These are phyloP conservation scores for Nyctibius grandis DNA, from an alignment of 2,797 vertebrate genomes.

Conservation along the genomic window DNA sequence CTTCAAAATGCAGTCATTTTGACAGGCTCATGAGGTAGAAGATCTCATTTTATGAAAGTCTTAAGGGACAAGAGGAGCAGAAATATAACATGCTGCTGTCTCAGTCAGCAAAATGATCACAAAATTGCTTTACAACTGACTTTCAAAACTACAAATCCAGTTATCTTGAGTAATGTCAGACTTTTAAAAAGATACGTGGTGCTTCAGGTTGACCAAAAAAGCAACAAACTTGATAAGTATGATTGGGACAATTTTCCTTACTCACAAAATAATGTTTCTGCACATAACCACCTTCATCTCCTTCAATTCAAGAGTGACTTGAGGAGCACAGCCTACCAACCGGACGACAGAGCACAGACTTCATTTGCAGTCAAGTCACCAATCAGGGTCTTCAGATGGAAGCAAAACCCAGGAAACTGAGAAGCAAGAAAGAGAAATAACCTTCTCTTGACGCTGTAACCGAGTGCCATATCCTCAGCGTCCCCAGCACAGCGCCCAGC, in stretches of 20 bases:
- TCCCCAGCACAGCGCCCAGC: rapidly evolving
- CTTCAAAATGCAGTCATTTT: constrained; percentile 56
- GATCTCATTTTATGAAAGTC: constrained; percentile 63
- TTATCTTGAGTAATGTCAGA: constrained; percentile 53
- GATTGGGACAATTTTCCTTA: constrained; percentile 30
- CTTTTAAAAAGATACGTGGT: constrained; percentile 26
- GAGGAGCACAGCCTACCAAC: not conserved
- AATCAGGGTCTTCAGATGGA: not conserved
- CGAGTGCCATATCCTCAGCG: rapidly evolving
- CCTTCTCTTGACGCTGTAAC: not conserved
- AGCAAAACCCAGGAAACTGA: not conserved
- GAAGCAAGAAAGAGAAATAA: not conserved
- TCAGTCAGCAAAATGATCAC: constrained; percentile 55
- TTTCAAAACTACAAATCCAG: constrained; percentile 56
- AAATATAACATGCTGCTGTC: constrained; percentile 42
- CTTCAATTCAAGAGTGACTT: not conserved
- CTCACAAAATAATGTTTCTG: constrained; percentile 20
- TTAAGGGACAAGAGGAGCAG: constrained; percentile 37
- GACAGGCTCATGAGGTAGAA: constrained; percentile 52
- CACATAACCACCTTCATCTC: not conserved
- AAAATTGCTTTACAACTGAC: constrained; percentile 58
- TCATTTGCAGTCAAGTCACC: not conserved
- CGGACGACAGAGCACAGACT: not conserved
- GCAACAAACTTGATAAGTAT: not conserved
- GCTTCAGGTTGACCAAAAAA: constrained; percentile 35